Evolutionary conservation across 2,888 invertebrate species (phyloP), one percentile per base, ranked within the genome.

Genomic region (Dorcus hopei): DNA sequence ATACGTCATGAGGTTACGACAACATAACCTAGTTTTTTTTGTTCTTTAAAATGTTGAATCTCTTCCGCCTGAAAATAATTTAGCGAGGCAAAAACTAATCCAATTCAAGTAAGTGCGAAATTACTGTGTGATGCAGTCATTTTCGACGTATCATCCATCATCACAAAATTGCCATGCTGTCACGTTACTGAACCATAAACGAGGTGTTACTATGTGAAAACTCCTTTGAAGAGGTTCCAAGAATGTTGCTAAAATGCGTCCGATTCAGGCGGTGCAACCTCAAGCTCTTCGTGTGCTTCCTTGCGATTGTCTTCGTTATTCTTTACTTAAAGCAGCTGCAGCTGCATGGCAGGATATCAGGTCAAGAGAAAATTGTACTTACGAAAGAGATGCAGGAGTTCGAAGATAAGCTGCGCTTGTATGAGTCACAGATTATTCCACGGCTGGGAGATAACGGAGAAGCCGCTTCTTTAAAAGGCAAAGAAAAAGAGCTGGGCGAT

Each of bases 391-490:
- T 52, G 2, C 50, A 56, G 40, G 38, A 38, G 5, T 52, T 38
- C 43, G 59, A 59, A 45, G 52, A 56, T 5, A 43, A 53, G 43
- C 43, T 59, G 38, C 42, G 49, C 48, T 64, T 68, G 40, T 78
- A 91, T 71, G 85, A 90, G 64, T 79, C 80, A 11, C 82, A 83
- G 65, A 86, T 91, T 57, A 80, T 88, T 11, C 81, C 83, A 3
- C 87, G 87, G 2, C 77, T 93, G 47, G 94, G 94, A 0, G 87
- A 90, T 65, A 81, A 83, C 52, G 94, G 90, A 0, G 82, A 81
- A 9, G 84, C 89, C 0, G 90, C 89, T 0, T 80, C 80, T 64
- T 80, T 94, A 9, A 79, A 81, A 9, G 89, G 87, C 0, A 80
- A 82, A 33, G 91, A 91, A 51, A 85, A 86, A 70, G 77, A 78